Evolutionary conservation across 2,888 invertebrate genomes (phyloP).

Genomic region (Stegophylla sp.): DNA sequence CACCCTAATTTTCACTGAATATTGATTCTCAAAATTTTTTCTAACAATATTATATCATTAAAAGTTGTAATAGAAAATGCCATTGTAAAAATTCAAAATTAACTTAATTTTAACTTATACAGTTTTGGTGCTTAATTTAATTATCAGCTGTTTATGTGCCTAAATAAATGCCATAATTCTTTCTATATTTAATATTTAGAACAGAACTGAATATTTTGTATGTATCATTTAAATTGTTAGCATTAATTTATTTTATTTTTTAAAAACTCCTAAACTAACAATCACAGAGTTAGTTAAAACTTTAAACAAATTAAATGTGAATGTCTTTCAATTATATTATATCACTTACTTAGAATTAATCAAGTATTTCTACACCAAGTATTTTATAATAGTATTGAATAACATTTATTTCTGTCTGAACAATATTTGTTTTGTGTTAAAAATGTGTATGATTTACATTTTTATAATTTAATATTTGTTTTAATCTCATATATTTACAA

Average conservation of each 20-base stretch:
- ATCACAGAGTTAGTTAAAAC: not conserved
- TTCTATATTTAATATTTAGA: conserved; percentile 18
- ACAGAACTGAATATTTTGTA: conserved; percentile 44
- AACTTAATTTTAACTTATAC: conserved; percentile 4
- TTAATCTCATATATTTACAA: conserved; percentile 1
- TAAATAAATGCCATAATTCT: conserved; percentile 36
- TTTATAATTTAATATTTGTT: not conserved
- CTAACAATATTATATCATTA: not conserved
- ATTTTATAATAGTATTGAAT: not conserved
- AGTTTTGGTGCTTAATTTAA: conserved; percentile 38
- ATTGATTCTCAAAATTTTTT: not conserved
- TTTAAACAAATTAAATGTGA: not conserved
- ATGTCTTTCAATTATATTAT: not conserved
- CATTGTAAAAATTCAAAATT: conserved; percentile 30
- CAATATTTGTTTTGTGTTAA: conserved; percentile 3
- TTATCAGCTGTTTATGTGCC: conserved; percentile 28
- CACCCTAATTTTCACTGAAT: not conserved
- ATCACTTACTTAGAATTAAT: not conserved
- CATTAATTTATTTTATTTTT: not conserved
- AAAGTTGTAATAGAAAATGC: conserved; percentile 12
- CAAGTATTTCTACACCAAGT: conserved; percentile 18
- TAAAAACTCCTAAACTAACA: not conserved
- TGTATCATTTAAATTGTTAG: not conserved
- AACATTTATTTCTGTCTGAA: not conserved
- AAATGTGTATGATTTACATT: not conserved